Evolutionary conservation across 2,888 invertebrate species (phyloP), one percentile per base, ranked within the genome.

Genomic region (Baccha elongata): DNA sequence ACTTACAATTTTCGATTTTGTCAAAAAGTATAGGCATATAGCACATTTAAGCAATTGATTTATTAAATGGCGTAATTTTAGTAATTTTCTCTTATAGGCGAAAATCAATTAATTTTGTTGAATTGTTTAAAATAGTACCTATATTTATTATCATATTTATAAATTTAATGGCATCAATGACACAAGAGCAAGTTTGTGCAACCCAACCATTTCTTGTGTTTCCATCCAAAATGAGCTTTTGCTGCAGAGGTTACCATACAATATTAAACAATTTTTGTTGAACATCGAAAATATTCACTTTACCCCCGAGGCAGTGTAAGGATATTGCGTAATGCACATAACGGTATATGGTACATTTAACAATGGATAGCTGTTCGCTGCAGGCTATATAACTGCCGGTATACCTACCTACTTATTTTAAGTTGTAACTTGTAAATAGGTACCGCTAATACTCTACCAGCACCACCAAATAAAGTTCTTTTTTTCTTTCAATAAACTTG

Each of bases 401-500:
- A 4, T 52, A 21, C 55, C 29, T 64, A 19, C 11, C 17, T 37
- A 40, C 58, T 55, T 40, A 40, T 40, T 26, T 15, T 52, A 55
- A 35, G 44, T 60, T 44, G 60, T 60, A 44, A 60, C 60, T 35
- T 68, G 68, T 50, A 55, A 67, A 48, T 67, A 62, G 67, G 72
- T 32, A 62, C 55, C 53, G 46, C 68, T 62, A 68, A 79, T 79
- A 62, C 68, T 35, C 79, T 69, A 44, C 60, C 50, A 46, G 46
- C 53, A 52, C 72, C 48, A 67, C 67, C 40, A 50, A 48, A 74
- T 50, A 64, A 46, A 55, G 13, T 53, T 68, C 32, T 68, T 19
- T 8, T 26, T 53, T 53, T 53, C 7, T n/a, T 13, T 42, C 23
- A 50, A 40, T 21, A 26, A 10, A 8, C 21, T 58, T 42, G 15